Base-by-base conservation (phyloP, 1,140 invertebrate genomes). In the Ditylenchus dipsaci region DNA sequence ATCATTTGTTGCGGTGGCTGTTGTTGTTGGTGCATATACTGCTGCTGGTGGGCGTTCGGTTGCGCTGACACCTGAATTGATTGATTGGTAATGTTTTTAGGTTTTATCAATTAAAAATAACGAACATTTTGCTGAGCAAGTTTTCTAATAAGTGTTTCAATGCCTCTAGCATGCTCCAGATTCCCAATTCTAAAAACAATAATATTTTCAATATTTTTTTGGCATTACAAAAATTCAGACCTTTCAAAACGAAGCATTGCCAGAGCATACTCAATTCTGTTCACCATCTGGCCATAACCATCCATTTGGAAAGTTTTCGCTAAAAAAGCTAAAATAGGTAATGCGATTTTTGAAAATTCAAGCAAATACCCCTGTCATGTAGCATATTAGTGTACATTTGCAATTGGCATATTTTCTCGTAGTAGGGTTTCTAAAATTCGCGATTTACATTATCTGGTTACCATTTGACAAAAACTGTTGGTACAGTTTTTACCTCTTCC, bases 241-340 rank as follows among this genome's bases (percentile, higher is more conserved):
- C 63, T 59, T 67, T 68, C 63, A 60, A 75, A 75, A 21, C 42
- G 42, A 13, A 75, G 17, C 53, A 75, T 49, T 23, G 61, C 47
- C 21, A 78, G 57, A 29, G 74, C 74, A 29, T 33, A 76, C 29
- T 72, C 56, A 45, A 75, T 67, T 23, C 72, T 69, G 43, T 38
- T 49, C 29, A 68, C 64, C 56, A 68, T 78, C 13, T n/a, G 21
- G 8, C 0, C 5, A 30, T 56, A 63, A 19, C 56, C 33, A 1
- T 38, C 17, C 17, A 19, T 43, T 29, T 38, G 33, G 23, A 38
- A 61, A 43, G 53, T 33, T 15, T 56, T 42, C 33, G 47, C 21
- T 21, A 11, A 3, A 38, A 38, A 38, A 38, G 11, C 3, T 3
- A 11, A 38, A 11, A 11, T 38, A 11, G 33, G 33, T 38, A 38